Conservation (phyloP, 2,888 invertebrate genomes). For the Gari tellinella region DNA sequence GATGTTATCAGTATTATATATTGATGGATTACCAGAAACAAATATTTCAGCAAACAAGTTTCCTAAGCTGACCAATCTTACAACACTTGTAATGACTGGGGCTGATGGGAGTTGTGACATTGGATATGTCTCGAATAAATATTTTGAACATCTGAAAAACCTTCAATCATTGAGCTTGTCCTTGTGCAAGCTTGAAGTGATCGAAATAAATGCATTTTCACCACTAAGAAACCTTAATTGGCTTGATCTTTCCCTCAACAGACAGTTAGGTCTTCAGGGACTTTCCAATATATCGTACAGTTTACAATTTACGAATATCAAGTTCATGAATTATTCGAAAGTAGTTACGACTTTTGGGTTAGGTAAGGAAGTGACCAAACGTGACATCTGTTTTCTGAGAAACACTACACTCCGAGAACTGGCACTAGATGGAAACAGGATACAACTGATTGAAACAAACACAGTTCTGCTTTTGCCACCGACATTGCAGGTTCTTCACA, state of each 20-base stretch:
- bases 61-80: too few relatives aligned
- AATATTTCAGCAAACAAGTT: background rate
- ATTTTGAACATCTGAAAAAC: background rate
- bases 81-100: background rate
- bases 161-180: background rate
- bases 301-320: slow-evolving; percentile 33
- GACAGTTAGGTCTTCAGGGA: slow-evolving; percentile 11
- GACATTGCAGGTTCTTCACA: slow-evolving; percentile 5
- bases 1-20: background rate
- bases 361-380: slow-evolving; percentile 2
- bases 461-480: slow-evolving; percentile 13
- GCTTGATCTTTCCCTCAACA: slow-evolving; percentile 37
- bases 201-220: background rate
- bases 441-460: slow-evolving; percentile 21
- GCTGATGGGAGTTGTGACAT: background rate
- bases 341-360: slow-evolving; percentile 30
- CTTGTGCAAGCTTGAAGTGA: background rate
- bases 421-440: slow-evolving; percentile 23
- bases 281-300: slow-evolving; percentile 33
- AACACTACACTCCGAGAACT: slow-evolving; percentile 31
- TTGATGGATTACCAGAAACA: slow-evolving; percentile 1
- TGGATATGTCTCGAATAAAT: background rate
- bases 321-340: slow-evolving; percentile 26
- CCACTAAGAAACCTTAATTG: background rate
- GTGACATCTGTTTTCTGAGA: slow-evolving; percentile 37